Evolutionary conservation across 2,888 invertebrate species (phyloP), one percentile per base, ranked within the genome.

Genomic region (Pardosa pseudoannulata): DNA sequence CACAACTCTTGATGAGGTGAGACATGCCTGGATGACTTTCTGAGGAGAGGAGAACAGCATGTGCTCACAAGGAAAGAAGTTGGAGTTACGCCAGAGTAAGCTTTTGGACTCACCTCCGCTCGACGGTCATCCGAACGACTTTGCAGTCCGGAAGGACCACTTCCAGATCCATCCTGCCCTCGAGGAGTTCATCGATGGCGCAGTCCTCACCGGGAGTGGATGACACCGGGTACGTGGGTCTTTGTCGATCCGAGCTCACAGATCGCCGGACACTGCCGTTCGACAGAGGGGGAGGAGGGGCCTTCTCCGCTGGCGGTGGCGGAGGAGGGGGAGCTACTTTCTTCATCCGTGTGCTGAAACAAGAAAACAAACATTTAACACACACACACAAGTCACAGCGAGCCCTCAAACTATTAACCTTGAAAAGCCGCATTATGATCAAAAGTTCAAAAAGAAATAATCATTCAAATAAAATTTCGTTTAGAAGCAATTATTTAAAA

Each of bases 101-200:
- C 5, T 36, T 36, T 36, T 36, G 11, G 41, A 56, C 90, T 91
- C 89, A 94, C 94, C 93, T 93, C 90, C 93, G 91, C 90, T 93
- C 93, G 67, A 94, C 93, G 88, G 93, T 92, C 93, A 93, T 93
- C 89, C 92, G 92, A 88, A 93, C 92, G 56, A 92, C 90, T 70
- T 90, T 91, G 88, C 93, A 93, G 89, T 92, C 92, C 27, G 94
- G 94, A 88, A 94, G 92, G 90, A 94, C 93, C 88, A 94, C 94
- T 89, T 93, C 92, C 87, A 94, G 93, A 90, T 94, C 94, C 94
- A 94, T 94, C 90, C 93, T 93, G 89, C 94, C 94, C 89, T 94
- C 93, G 91, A 94, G 92, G 93, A 94, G 94, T 91, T 94, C 94
- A 28, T 87, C 81, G 50, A 87, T 78, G 78, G 87, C 87, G 7